These are phyloP conservation scores for Chrysolina americana DNA, from an alignment of 2,888 invertebrate genomes.

Conservation along the genomic window DNA sequence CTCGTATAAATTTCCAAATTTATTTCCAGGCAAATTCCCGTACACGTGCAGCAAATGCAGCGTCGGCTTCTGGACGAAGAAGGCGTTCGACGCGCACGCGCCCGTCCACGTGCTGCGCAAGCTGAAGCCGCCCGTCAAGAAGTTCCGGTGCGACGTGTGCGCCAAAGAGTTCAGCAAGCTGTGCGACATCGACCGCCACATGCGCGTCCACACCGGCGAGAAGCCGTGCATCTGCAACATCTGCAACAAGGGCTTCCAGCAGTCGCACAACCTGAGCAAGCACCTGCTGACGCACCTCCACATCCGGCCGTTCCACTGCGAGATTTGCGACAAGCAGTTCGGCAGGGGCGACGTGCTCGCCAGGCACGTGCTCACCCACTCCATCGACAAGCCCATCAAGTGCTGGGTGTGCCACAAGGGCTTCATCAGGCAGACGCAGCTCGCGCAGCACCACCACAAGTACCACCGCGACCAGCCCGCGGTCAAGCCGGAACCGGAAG, in stretches of 20 bases:
- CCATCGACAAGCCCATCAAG: conserved; percentile 64
- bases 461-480: conserved; percentile 46
- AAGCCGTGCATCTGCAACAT: conserved; percentile 66
- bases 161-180: conserved; percentile 64
- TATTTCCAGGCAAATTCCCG: conserved; percentile 63
- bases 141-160: conserved; percentile 64
- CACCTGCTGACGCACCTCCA: conserved; percentile 66
- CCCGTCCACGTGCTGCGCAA: conserved; percentile 63
- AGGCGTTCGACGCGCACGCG: conserved; percentile 60
- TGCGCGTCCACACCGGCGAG: conserved; percentile 67
- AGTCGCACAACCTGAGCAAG: conserved; percentile 67
- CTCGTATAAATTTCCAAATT: background rate
- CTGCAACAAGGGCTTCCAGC: conserved; percentile 63
- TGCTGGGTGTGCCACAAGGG: conserved; percentile 63
- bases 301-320: conserved; percentile 64
- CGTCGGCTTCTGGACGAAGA: conserved; percentile 59
- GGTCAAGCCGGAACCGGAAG: conserved; percentile 16
- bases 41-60: conserved; percentile 64
- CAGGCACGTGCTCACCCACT: conserved; percentile 66
- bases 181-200: conserved; percentile 66
- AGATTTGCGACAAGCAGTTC: conserved; percentile 66
- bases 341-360: conserved; percentile 66
- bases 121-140: conserved; percentile 52
- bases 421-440: conserved; percentile 62
- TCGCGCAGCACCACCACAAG: conserved; percentile 58